A percentile compares a stretch with the other conserved stretches of the same genome.
phyloP scores from a whole-genome alignment of 2,113 vertebrate species.

The Sprattus sprattus region DNA sequence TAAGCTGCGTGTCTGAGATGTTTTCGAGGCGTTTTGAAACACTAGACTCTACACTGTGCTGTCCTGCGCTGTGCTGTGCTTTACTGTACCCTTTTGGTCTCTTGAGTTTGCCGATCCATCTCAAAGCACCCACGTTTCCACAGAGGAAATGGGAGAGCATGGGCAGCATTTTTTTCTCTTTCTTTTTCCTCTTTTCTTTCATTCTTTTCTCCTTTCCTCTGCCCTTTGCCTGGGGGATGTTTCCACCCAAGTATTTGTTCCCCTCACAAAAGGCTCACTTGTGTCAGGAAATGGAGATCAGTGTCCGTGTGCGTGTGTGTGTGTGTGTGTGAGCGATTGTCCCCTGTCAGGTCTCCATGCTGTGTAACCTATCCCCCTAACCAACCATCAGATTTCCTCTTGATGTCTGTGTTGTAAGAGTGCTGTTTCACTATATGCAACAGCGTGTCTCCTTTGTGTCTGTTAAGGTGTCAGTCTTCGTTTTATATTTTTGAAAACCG shows the following conservation, averaged over 20 bases:
- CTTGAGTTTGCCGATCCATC: background rate
- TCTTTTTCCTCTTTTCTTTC: background rate
- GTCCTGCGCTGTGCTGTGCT: background rate
- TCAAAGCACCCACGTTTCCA: background rate
- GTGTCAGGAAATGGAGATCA: conserved; percentile 31
- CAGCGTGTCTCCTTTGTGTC: background rate
- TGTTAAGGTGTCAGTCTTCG: background rate
- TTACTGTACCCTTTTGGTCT: background rate
- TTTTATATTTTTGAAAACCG: background rate
- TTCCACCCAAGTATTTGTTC: background rate
- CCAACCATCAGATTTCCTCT: background rate
- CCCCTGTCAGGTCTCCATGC: background rate
- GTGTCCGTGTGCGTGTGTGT: conserved; percentile 23
- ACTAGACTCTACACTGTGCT: background rate
- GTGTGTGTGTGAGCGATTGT: background rate
- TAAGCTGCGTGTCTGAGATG: background rate
- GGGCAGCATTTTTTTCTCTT: background rate
- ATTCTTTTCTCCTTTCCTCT: background rate
- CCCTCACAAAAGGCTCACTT: background rate
- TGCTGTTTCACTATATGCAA: background rate
- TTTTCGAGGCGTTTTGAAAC: conserved; percentile 16
- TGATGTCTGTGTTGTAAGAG: background rate
- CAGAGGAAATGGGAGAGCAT: background rate
- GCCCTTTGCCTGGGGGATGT: background rate
- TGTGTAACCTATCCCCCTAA: background rate